Conservation (phyloP, 2,113 vertebrate species). For the Cryptomyrus ogoouensis region DNA sequence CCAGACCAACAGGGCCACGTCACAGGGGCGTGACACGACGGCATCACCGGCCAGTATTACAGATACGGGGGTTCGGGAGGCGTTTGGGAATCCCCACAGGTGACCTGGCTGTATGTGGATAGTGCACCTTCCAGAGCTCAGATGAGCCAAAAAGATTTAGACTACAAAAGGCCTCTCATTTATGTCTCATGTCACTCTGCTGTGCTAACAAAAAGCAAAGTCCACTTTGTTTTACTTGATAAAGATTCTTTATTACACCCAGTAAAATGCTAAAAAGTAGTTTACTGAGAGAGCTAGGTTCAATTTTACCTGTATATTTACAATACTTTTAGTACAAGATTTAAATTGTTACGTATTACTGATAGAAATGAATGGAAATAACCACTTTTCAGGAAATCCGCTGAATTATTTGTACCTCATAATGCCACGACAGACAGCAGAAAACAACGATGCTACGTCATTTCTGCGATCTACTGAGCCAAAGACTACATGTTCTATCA, state of each 20-base stretch:
- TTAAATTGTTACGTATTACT: not conserved
- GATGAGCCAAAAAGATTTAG: not conserved
- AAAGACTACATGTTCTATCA: constrained; percentile 53
- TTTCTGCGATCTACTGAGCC: not conserved
- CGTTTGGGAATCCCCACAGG: constrained; percentile 22
- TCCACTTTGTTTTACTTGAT: not conserved
- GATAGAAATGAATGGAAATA: not conserved
- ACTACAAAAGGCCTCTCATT: not conserved
- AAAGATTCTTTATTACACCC: not conserved
- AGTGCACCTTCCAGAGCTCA: not conserved
- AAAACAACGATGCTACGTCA: not conserved
- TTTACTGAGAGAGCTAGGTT: not conserved
- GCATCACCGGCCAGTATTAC: constrained; percentile 18
- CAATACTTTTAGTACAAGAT: not conserved
- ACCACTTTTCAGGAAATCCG: not conserved
- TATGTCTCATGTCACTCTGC: not conserved
- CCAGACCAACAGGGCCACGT: not conserved
- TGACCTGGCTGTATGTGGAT: constrained; percentile 25
- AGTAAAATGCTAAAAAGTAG: not conserved
- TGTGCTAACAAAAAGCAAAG: not conserved
- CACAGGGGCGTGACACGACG: not conserved
- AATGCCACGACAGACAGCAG: not conserved
- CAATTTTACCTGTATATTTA: not conserved
- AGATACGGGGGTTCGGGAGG: constrained; percentile 61
- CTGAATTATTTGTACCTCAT: not conserved